Evolutionary conservation across 92 coral and sea anemone species (phyloP).

Genomic region (Phenganax subtilis): DNA sequence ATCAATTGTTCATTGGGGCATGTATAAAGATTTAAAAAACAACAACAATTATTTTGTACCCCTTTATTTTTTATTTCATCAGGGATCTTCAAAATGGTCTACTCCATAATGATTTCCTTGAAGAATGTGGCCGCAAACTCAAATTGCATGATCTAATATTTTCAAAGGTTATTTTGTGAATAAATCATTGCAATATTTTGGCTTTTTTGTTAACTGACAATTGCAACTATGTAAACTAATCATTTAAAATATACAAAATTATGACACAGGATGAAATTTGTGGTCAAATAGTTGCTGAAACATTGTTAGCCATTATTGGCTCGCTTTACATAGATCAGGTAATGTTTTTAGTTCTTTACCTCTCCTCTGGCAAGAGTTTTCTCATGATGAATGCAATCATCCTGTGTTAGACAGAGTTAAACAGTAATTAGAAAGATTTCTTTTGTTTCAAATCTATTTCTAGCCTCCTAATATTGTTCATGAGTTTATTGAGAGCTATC

Average conservation of each 20-base stretch:
- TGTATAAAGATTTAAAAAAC: background rate
- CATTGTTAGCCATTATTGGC: conserved; percentile 73
- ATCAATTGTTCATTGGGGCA: background rate
- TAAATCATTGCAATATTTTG: background rate
- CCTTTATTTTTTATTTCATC: too few relatives aligned
- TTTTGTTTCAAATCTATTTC: background rate
- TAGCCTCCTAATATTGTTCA: conserved; percentile 74
- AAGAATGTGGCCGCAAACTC: conserved; percentile 17
- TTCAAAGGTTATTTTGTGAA: conserved; percentile 22
- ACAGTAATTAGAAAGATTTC: background rate
- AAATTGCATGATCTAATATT: conserved; percentile 26
- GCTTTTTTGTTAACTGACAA: background rate
- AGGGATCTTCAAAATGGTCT: conserved; percentile 90
- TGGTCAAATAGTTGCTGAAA: conserved; percentile 38
- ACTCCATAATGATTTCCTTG: conserved; percentile 58
- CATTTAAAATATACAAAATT: background rate
- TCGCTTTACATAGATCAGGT: conserved; percentile 76
- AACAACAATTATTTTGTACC: background rate
- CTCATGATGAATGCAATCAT: too few relatives aligned
- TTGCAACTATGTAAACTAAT: background rate
- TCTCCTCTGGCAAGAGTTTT: background rate
- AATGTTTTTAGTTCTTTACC: background rate
- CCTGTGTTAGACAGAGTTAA: too few relatives aligned
- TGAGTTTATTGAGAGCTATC: conserved; percentile 53
- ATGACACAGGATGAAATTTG: conserved; percentile 21